These are phyloP conservation scores for Platycercus adscitus DNA, from an alignment of 2,113 vertebrate species.

Conservation along the genomic window DNA sequence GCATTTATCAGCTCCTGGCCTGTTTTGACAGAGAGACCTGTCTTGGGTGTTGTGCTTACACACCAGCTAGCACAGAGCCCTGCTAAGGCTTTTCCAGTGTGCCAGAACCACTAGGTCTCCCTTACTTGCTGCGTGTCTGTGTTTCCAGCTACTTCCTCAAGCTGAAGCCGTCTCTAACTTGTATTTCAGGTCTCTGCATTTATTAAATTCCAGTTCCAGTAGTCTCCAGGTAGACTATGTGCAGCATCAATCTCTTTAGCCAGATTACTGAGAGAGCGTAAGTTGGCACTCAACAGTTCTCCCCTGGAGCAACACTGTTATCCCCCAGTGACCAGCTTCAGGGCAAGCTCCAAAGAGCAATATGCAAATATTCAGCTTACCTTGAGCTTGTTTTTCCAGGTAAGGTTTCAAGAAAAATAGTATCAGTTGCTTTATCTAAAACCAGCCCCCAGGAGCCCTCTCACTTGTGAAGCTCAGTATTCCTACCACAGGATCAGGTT, in stretches of 20 bases:
- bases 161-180: background rate
- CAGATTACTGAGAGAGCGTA: background rate
- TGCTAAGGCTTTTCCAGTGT: background rate
- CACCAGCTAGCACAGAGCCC: background rate
- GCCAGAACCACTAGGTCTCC: background rate
- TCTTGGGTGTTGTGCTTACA: background rate
- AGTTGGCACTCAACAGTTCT: background rate
- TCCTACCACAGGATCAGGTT: slow-evolving; percentile 38
- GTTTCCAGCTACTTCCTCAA: background rate
- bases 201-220: background rate
- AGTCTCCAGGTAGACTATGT: background rate
- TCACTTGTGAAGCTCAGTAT: background rate
- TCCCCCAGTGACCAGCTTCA: background rate
- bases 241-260: background rate
- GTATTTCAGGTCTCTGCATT: background rate
- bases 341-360: background rate
- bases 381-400: slow-evolving; percentile 42
- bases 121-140: background rate
- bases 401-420: slow-evolving; percentile 62
- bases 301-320: background rate
- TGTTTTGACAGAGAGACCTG: background rate
- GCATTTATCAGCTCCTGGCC: background rate
- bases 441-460: background rate
- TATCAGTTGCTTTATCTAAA: slow-evolving; percentile 49
- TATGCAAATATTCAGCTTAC: slow-evolving; percentile 31